Base-by-base conservation (phyloP, 2,113 vertebrate species). In the Acanthochromis polyacanthus region DNA sequence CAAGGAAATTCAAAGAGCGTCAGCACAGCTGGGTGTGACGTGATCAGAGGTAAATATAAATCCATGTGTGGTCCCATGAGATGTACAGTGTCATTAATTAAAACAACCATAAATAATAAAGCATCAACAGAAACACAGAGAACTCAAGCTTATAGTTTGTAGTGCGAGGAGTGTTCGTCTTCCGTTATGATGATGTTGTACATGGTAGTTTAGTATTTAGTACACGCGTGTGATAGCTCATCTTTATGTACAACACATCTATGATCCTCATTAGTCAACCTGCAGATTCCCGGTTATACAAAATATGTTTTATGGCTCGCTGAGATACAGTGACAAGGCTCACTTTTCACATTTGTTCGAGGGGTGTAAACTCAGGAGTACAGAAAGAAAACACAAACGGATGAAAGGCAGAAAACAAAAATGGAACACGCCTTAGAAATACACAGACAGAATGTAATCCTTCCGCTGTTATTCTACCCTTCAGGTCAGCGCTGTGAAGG, bases 261-360 rank as follows among this genome's bases (percentile, higher is more conserved):
- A 23, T 30, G 6, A 40, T 20, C 56, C 23, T 76, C n/a, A 19
- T 76, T 23, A 36, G 15, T 67, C 10, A 48, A 48, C 32, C 48
- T 60, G 53, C 43, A 68, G 20, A 57, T 32, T 16, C 45, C 25
- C 40, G 57, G 5, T 62, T 36, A 17, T 36, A 48, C 48, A 66
- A 80, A 73, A 60, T 61, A n/a, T 66, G 25, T 59, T 16, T 8
- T 2, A 64, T 5, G 55, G 43, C 56, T 78, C 16, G 3, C 52
- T 30, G 6, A 55, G 48, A 67, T 45, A 17, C 46, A 71, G 62
- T 32, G 45, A 79, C 53, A 0, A 48, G n/a, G 62, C 17, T 81
- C 57, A 69, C 62, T 52, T 66, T 81, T 80, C 75, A 74, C 69
- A 72, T 80, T 75, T 43, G 62, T 60, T 38, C 17, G 17, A 56